Base-by-base conservation (phyloP, 2,888 invertebrate genomes). In the Sabellastarte sp. region DNA sequence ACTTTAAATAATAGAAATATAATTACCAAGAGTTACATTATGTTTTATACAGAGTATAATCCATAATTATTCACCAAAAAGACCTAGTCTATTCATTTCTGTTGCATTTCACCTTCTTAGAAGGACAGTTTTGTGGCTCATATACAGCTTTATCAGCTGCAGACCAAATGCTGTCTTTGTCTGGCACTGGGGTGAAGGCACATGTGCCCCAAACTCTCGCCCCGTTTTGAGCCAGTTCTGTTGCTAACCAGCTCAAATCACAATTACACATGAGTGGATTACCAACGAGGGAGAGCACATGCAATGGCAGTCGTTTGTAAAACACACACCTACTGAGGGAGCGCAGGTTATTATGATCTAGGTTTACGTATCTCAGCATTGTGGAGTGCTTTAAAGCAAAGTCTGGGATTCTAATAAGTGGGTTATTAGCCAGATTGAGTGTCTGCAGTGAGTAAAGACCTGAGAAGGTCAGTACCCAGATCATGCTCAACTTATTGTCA, bases 181-280 rank as follows among this genome's bases (percentile, higher is more conserved):
- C 41, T 10, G 41, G 41, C 41, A 41, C 10, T 41, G 41, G 20
- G 41, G 10, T 41, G 41, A 41, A 41, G 20, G 53, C 64, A 32
- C 70, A 70, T 10, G 66, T 66, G n/a, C 70, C 70, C 70, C 68
- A 70, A 2, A 70, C 59, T 0, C 52, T 57, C n/a, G 58, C 53
- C 1, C 64, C 63, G 24, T 56, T 41, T 24, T 57, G n/a, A 29
- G 55, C 57, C 33, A 32, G 24, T 52, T 60, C 4, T 32, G 55
- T 50, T 26, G 32, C 55, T 50, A 69, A 24, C 72, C 72, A 72
- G 31, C 57, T 60, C 32, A 67, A 50, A 26, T 59, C 28, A 31
- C 72, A 72, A 64, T 67, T 68, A 50, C 72, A 72, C 52, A 60
- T 33, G 3, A 72, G 15, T 3, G 69, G 71, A 50, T 72, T 72